Evolutionary conservation across 2,888 invertebrate genomes (phyloP).

Genomic region (Drosophila neotestacea): DNA sequence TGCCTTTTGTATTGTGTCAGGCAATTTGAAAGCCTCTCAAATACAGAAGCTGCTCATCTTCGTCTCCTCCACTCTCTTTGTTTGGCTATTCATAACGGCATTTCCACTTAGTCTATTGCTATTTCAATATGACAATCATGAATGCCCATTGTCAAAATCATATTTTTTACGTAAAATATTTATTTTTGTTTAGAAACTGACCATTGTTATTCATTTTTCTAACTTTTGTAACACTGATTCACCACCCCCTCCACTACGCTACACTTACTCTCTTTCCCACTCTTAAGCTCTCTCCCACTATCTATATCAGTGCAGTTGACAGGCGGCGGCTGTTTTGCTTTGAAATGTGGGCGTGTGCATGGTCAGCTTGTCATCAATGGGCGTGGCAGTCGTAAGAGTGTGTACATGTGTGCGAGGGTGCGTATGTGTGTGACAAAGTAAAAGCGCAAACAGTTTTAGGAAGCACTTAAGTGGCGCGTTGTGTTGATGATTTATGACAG

Average conservation of each 20-base stretch:
- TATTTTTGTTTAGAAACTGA: slow-evolving; percentile 34
- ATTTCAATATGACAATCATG: slow-evolving; percentile 50
- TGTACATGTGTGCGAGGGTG: slow-evolving; percentile 5
- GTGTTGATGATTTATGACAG: slow-evolving; percentile 78
- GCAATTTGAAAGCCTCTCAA: slow-evolving; percentile 47
- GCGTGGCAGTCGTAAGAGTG: slow-evolving; percentile 48
- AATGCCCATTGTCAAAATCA: slow-evolving; percentile 51
- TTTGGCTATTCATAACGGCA: slow-evolving; percentile 45
- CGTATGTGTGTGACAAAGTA: slow-evolving; percentile 58
- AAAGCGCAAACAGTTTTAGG: slow-evolving; percentile 77
- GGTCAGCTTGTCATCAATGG: slow-evolving; percentile 61
- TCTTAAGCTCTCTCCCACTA: slow-evolving; percentile 16
- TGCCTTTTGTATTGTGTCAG: slow-evolving; percentile 35
- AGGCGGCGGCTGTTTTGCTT: slow-evolving; percentile 48
- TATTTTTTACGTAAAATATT: slow-evolving; percentile 40
- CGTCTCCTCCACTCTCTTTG: slow-evolving; percentile 6
- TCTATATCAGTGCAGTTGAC: slow-evolving; percentile 53
- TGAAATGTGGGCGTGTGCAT: slow-evolving; percentile 56
- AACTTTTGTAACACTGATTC: slow-evolving; percentile 37
- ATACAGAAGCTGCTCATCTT: slow-evolving; percentile 39
- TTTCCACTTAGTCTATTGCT: slow-evolving; percentile 55
- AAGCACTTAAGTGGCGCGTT: slow-evolving; percentile 77
- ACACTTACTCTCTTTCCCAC: neutral
- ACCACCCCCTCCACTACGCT: neutral
- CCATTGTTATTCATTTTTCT: slow-evolving; percentile 32